Evolutionary conservation across 2,888 invertebrate genomes (phyloP).

Genomic region (Rugalucina vietnamica): DNA sequence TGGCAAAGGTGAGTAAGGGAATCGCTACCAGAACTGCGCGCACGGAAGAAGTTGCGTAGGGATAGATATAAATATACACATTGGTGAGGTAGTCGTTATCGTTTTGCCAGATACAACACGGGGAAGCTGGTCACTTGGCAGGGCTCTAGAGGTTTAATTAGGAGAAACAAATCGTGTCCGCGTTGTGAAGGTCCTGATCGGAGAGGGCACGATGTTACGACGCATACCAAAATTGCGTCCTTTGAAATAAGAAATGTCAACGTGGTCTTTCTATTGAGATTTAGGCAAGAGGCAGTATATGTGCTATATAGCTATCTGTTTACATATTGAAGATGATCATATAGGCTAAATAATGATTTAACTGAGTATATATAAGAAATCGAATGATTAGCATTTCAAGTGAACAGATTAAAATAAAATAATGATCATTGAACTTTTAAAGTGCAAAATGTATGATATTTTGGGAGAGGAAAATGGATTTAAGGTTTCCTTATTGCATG

Average conservation of each 20-base stretch:
- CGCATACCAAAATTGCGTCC: constrained; percentile 33
- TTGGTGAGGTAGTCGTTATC: constrained; percentile 45
- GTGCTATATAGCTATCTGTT: too few species aligned
- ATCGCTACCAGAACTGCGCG: constrained; percentile 29
- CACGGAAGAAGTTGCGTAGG: constrained; percentile 32
- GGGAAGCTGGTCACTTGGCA: constrained; percentile 45
- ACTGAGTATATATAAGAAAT: too few species aligned
- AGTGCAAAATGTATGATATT: too few species aligned
- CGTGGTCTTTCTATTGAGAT: too few species aligned
- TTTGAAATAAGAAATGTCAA: constrained; percentile 20
- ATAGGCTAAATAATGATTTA: too few species aligned
- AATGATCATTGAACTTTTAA: too few species aligned
- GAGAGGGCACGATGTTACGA: constrained; percentile 7
- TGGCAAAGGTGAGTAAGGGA: constrained; percentile 54
- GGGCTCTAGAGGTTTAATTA: constrained; percentile 26
- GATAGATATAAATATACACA: constrained; percentile 11
- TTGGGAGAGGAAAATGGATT: too few species aligned
- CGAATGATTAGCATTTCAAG: too few species aligned
- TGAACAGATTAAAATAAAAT: too few species aligned
- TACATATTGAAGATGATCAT: too few species aligned
- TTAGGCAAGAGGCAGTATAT: too few species aligned
- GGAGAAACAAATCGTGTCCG: constrained; percentile 36
- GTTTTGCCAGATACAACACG: constrained; percentile 31
- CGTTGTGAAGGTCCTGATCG: constrained; percentile 5
- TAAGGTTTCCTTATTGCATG: too few species aligned